Conservation (phyloP, 2,888 invertebrate genomes). For the Tipula unca region DNA sequence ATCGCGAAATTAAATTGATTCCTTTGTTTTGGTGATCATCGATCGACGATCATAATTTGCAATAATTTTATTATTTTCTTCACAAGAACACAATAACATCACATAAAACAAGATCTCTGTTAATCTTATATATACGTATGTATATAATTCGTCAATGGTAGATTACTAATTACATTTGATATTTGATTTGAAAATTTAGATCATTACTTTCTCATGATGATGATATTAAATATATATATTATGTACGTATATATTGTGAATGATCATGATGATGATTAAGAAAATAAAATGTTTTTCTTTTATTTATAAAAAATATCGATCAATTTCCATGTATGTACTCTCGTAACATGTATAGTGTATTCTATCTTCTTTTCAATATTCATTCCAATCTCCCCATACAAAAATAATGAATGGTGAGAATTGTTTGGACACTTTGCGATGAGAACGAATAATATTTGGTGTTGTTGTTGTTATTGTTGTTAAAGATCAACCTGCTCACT, state of each 20-base stretch:
- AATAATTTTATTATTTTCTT: not conserved
- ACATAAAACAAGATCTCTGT: not conserved
- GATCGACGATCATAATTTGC: not conserved
- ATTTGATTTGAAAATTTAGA: not conserved
- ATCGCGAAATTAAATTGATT: not conserved
- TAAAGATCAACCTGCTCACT: not conserved
- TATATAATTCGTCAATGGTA: not conserved
- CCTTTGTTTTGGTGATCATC: not conserved
- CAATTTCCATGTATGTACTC: not conserved
- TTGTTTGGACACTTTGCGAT: slow-evolving; percentile 8
- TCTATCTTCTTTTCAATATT: not conserved
- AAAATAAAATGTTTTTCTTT: not conserved
- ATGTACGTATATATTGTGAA: not conserved
- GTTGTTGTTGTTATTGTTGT: not conserved
- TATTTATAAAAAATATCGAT: not conserved
- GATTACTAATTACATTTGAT: slow-evolving; percentile 8
- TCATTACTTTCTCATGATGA: slow-evolving; percentile 14
- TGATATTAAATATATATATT: not conserved
- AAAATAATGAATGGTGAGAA: not conserved
- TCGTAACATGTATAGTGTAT: not conserved
- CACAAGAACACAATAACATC: not conserved
- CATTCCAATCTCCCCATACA: not conserved
- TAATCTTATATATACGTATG: not conserved
- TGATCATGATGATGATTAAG: not conserved
- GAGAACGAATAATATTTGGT: not conserved